Percentiles rank a stretch among this genome's conserved stretches.
phyloP scores from a whole-genome alignment of 2,888 invertebrate species.

The Homarus gammarus region DNA sequence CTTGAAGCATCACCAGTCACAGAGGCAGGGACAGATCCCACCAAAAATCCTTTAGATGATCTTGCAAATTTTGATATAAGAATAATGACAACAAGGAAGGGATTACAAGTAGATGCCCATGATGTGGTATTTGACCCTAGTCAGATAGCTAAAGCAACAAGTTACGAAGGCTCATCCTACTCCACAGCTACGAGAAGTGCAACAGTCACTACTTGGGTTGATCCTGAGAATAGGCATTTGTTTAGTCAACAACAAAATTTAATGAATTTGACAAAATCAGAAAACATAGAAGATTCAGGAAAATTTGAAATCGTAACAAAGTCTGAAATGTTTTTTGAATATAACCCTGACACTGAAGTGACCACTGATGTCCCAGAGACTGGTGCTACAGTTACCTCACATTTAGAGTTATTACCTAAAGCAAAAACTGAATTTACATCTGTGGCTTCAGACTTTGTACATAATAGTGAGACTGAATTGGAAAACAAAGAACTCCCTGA shows the following conservation, averaged over 20 bases:
- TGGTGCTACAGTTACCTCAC: background rate
- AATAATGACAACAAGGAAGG: conserved; percentile 49
- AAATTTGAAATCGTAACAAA: background rate
- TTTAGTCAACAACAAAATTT: background rate
- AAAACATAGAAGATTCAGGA: background rate
- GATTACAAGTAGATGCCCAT: conserved; percentile 43
- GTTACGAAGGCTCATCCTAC: conserved; percentile 50
- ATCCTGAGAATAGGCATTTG: conserved; percentile 5
- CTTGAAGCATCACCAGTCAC: conserved; percentile 46
- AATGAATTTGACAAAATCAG: conserved; percentile 8
- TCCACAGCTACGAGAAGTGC: conserved; percentile 55
- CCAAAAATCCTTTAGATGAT: conserved; percentile 23
- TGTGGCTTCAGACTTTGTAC: background rate
- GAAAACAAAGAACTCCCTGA: background rate
- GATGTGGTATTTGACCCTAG: conserved; percentile 48
- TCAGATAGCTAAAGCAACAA: conserved; percentile 61
- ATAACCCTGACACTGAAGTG: background rate
- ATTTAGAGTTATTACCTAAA: background rate
- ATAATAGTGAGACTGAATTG: background rate
- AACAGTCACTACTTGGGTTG: conserved; percentile 58
- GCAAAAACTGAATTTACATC: background rate
- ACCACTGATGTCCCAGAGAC: background rate
- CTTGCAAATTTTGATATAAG: conserved; percentile 35
- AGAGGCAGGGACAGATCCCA: background rate
- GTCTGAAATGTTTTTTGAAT: background rate